Conservation (phyloP, 2,797 vertebrate genomes). For the Cuculus canorus region DNA sequence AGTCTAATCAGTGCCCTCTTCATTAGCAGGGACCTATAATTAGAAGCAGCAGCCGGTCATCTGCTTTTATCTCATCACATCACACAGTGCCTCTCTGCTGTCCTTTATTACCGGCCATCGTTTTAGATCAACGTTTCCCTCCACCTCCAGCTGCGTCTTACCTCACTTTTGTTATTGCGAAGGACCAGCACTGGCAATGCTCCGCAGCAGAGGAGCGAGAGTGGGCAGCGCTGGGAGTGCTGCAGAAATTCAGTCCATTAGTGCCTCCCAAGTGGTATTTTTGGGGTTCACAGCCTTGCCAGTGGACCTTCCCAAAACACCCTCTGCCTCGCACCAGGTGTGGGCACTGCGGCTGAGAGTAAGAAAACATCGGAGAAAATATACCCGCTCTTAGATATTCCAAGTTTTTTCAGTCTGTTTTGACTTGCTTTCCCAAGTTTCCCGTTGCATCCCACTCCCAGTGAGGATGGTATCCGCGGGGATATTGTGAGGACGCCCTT, state of each 20-base stretch:
- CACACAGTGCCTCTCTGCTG: background rate
- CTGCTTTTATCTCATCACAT: conserved; percentile 46
- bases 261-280: background rate
- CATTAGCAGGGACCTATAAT: conserved; percentile 43
- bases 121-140: background rate
- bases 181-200: background rate
- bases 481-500: background rate
- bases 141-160: background rate
- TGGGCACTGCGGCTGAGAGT: background rate
- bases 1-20: conserved; percentile 24
- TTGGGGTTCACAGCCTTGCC: background rate
- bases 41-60: conserved; percentile 61
- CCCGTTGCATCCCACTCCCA: accelerated
- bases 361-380: background rate
- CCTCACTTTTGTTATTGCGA: conserved; percentile 32
- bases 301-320: background rate
- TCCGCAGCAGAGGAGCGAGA: background rate
- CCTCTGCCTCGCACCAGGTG: background rate
- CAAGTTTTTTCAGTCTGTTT: background rate
- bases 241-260: background rate
- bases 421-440: background rate
- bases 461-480: background rate
- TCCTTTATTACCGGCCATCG: background rate
- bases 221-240: background rate
- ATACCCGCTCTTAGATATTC: background rate